phyloP scores from a whole-genome alignment of 2,888 invertebrate genomes.

The Hirudinaria manillensis region DNA sequence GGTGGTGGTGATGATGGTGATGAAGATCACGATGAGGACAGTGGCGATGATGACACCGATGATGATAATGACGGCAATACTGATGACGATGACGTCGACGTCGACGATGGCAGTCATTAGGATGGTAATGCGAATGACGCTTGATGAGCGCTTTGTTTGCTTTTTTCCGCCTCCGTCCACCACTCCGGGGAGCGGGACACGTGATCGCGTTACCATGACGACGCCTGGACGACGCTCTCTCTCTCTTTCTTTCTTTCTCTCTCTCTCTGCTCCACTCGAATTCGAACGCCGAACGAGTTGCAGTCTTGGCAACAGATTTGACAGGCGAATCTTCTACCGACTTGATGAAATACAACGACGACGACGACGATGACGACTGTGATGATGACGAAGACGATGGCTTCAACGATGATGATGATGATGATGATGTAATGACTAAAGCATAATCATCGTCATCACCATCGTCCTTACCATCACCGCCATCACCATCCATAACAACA shows the following conservation, averaged over 20 bases:
- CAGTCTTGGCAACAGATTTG: no score
- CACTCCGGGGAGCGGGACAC: no score
- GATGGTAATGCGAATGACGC: slow-evolving; percentile 1
- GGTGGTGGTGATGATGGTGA: slow-evolving; percentile 25
- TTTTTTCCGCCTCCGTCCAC: no score
- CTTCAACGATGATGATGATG: slow-evolving; percentile 32
- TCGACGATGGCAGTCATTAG: not conserved
- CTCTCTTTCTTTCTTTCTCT: no score
- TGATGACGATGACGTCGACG: slow-evolving; percentile 7
- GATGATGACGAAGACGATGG: slow-evolving; percentile 32
- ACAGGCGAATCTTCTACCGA: not conserved
- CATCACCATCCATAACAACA: slow-evolving; percentile 3
- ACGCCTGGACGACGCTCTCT: no score
- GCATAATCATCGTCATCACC: no score
- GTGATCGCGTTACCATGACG: no score
- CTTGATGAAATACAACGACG: not conserved
- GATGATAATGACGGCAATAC: slow-evolving; percentile 19
- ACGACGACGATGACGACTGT: slow-evolving; percentile 30
- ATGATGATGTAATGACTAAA: slow-evolving; percentile 31
- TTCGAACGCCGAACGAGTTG: no score
- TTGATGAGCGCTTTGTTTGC: not conserved
- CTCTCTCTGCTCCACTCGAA: no score
- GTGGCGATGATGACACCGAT: slow-evolving; percentile 9
- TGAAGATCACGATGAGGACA: slow-evolving; percentile 15
- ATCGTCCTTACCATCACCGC: no score